Conservation (phyloP, 2,797 vertebrate species). For the Bradypodion pumilum region DNA sequence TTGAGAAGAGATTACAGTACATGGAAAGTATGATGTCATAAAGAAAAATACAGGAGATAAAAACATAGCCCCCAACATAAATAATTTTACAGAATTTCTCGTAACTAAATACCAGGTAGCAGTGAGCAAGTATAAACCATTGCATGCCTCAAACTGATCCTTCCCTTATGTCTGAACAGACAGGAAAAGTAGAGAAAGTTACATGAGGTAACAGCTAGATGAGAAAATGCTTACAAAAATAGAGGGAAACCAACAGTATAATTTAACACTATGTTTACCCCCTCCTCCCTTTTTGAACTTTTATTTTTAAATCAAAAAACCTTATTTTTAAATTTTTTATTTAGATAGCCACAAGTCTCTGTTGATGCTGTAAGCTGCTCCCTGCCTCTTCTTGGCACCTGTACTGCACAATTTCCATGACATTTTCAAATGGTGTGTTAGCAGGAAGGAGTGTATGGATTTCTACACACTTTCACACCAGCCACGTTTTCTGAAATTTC, state of each 20-base stretch:
- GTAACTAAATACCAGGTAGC: not conserved
- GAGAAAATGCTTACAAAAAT: not conserved
- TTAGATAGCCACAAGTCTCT: too few species aligned
- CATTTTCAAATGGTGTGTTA: not conserved
- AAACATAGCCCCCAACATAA: conserved; percentile 34
- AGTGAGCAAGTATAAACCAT: conserved; percentile 30
- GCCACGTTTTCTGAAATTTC: not conserved
- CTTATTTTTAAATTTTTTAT: too few species aligned
- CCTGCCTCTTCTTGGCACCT: too few species aligned
- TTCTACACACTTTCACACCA: not conserved
- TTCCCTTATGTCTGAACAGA: not conserved
- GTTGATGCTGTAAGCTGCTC: too few species aligned
- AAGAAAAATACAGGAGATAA: conserved; percentile 37
- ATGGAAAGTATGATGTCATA: conserved; percentile 20
- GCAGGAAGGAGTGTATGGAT: not conserved
- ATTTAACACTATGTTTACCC: too few species aligned
- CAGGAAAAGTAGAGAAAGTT: not conserved
- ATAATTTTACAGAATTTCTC: conserved; percentile 41
- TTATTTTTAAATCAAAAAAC: too few species aligned
- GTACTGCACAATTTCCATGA: not conserved
- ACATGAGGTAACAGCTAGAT: not conserved
- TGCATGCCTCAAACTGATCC: not conserved
- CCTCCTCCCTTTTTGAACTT: too few species aligned
- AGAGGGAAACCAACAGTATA: not conserved
- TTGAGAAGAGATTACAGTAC: conserved; percentile 33